Evolutionary conservation across 1,140 invertebrate genomes (phyloP).

Genomic region (Nomia melanderi): DNA sequence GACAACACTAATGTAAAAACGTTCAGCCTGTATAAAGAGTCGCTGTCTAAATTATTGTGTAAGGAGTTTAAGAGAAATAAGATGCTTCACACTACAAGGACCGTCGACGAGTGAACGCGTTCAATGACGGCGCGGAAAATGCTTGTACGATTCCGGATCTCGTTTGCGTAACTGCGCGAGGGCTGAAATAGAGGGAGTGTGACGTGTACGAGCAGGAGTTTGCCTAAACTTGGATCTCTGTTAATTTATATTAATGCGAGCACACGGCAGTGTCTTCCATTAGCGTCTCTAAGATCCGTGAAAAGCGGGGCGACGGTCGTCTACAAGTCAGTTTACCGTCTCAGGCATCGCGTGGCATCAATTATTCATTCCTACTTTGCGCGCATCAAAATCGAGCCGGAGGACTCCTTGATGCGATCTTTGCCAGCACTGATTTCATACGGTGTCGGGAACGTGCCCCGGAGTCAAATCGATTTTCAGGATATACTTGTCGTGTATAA

Average conservation of each 20-base stretch:
- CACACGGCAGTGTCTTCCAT: slow-evolving; percentile 54
- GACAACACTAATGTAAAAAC: no score
- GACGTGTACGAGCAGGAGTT: slow-evolving; percentile 11
- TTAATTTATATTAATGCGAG: slow-evolving; percentile 72
- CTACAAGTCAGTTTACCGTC: slow-evolving; percentile 45
- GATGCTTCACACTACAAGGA: no score
- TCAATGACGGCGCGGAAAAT: slow-evolving; percentile 13
- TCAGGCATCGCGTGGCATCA: slow-evolving; percentile 43
- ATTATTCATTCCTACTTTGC: slow-evolving; percentile 51
- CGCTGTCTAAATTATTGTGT: no score
- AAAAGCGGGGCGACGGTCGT: neutral
- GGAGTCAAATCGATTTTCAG: slow-evolving; percentile 34
- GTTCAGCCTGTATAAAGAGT: no score
- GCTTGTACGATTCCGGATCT: neutral
- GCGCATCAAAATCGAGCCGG: slow-evolving; percentile 49
- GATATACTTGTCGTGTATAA: slow-evolving; percentile 35
- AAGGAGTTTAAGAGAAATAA: no score
- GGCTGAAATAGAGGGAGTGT: neutral
- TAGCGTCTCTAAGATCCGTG: slow-evolving; percentile 34
- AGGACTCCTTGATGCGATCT: slow-evolving; percentile 39
- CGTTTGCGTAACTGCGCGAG: neutral
- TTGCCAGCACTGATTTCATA: slow-evolving; percentile 23
- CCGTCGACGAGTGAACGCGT: neutral
- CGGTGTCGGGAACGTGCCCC: slow-evolving; percentile 8
- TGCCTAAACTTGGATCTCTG: slow-evolving; percentile 50